Base-by-base conservation (phyloP, 1,140 invertebrate species). In the Lepidurus couesii region DNA sequence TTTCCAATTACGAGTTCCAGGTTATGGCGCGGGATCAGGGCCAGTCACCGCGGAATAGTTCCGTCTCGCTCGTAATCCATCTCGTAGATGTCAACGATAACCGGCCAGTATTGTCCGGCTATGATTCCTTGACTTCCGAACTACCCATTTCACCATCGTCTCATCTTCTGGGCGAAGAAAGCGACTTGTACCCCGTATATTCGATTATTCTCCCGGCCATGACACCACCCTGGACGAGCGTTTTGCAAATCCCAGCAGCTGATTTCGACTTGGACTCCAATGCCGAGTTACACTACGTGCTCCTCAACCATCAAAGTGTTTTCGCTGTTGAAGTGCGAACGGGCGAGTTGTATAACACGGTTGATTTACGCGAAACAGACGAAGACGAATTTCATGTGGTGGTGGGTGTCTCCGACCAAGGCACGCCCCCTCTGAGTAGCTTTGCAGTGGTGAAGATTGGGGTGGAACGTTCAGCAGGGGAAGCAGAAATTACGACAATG, bases 21-120 rank as follows among this genome's bases (percentile, higher is more conserved):
- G 89, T 96, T 7, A 92, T 90, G 0, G 95, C 95, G 0, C 91
- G 88, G 76, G 95, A 96, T 86, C 91, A 94, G 81, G 94, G 94
- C 0, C 83, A 85, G 44, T 92, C 92, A 3, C 89, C 88, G 81
- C 80, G 81, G 21, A 74, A 75, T 26, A 87, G 90, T 77, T 87
- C 88, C 16, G 86, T 90, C 73, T 87, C 90, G 80, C 80, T 86
- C 13, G 85, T 90, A 53, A 87, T 93, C n/a, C 84, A 89, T 7
- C 87, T 94, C 1, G 87, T 90, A 82, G 91, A 92, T 78, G 90
- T 91, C 1, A 90, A 89, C 26, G 93, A 92, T 80, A 90, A 91
- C 83, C 90, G 92, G 7, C 96, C 96, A 0, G 90, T 81, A 96
- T 99, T 84, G 84, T 90, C 7, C 88, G 92, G 74, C 83, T 89